phyloP scores from a whole-genome alignment of 2,888 invertebrate genomes.

The Halictus ligatus region DNA sequence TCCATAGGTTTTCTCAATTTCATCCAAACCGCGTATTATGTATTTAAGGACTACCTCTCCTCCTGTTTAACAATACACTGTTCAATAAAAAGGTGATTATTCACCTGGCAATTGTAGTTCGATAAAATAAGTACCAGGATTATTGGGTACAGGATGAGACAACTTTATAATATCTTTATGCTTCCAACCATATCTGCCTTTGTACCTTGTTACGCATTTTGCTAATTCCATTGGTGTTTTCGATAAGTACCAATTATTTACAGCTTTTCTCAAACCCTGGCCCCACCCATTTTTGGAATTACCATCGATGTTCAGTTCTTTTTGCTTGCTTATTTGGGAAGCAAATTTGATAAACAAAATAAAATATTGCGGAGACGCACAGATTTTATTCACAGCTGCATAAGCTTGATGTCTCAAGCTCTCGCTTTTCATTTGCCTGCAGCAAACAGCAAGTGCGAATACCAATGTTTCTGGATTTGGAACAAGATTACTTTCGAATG shows the following conservation, averaged over 20 bases:
- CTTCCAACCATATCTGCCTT: conserved; percentile 88
- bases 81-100: conserved; percentile 14
- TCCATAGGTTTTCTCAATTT: conserved; percentile 84
- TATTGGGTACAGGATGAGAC: conserved; percentile 84
- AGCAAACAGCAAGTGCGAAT: conserved; percentile 88
- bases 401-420: conserved; percentile 86
- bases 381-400: conserved; percentile 85
- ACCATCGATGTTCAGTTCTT: conserved; percentile 78
- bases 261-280: conserved; percentile 87
- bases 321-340: conserved; percentile 82
- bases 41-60: conserved; percentile 83
- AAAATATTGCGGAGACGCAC: conserved; percentile 87
- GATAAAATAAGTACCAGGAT: conserved; percentile 61
- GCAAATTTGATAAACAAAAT: conserved; percentile 88
- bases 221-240: conserved; percentile 88
- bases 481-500: conserved; percentile 85
- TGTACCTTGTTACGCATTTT: conserved; percentile 87
- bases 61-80: conserved; percentile 64
- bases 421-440: conserved; percentile 82
- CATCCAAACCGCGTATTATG: conserved; percentile 86
- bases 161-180: conserved; percentile 90
- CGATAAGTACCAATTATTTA: conserved; percentile 88
- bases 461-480: conserved; percentile 87
- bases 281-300: conserved; percentile 85
- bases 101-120: neutral